Percentiles rank a stretch among this genome's conserved stretches.
Evolutionary conservation across 2,113 vertebrate species (phyloP).

Genomic region (Bubo blakistoni): DNA sequence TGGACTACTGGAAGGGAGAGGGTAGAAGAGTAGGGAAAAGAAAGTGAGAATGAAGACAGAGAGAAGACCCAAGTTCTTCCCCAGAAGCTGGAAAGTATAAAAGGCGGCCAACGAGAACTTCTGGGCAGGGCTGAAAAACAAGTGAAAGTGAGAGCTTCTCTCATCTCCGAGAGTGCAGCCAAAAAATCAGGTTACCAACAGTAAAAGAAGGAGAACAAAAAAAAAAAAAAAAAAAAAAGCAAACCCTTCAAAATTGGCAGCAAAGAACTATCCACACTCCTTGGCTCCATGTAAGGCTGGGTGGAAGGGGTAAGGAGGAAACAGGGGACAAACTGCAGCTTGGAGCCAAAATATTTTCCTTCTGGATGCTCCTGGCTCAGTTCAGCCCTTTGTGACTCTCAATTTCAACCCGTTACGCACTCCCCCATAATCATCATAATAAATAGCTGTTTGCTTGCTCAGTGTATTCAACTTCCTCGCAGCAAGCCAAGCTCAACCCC

Average conservation of each 20-base stretch:
- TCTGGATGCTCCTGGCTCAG: constrained; percentile 1
- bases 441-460: constrained; percentile 45
- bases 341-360: constrained; percentile 10
- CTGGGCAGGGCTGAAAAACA: constrained; percentile 40
- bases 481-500: constrained; percentile 35
- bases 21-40: not conserved
- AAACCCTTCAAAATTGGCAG: not conserved
- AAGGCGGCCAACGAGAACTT: not conserved
- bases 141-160: constrained; percentile 21
- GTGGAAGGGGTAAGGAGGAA: constrained; percentile 18
- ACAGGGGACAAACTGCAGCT: not conserved
- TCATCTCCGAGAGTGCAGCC: constrained; percentile 13
- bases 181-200: constrained; percentile 15
- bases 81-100: constrained; percentile 28
- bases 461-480: not conserved
- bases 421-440: constrained; percentile 11
- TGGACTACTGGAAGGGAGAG: not conserved
- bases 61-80: not conserved
- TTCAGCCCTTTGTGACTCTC: constrained; percentile 41
- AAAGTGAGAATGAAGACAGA: not conserved
- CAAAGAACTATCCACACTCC: not conserved
- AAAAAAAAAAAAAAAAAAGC: not conserved
- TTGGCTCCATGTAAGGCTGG: not conserved
- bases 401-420: not conserved
- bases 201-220: not conserved